Conservation (phyloP, 2,797 vertebrate species). For the Sebastolobus alascanus region DNA sequence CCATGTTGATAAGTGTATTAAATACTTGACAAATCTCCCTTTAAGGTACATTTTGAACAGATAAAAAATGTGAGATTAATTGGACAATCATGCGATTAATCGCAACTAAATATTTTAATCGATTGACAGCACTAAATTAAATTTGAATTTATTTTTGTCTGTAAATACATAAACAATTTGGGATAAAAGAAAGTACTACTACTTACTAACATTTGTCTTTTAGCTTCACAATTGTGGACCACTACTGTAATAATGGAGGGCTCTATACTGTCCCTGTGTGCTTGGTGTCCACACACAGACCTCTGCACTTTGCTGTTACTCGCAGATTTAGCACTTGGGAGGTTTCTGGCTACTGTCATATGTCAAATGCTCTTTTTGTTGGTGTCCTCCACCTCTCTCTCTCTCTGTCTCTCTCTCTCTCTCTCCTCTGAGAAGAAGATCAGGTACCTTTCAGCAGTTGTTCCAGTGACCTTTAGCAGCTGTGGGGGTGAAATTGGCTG, state of each 20-base stretch:
- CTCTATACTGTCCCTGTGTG: background rate
- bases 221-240: background rate
- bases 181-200: background rate
- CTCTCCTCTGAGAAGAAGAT: conserved; percentile 65
- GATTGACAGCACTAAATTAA: background rate
- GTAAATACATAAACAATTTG: background rate
- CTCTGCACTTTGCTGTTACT: conserved; percentile 29
- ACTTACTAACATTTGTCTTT: background rate
- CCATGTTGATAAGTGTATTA: no score
- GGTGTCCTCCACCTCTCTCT: conserved; percentile 34
- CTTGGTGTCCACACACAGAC: background rate
- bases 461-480: conserved; percentile 82
- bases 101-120: no score
- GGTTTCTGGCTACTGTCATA: conserved; percentile 57
- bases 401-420: background rate
- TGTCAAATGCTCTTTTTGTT: conserved; percentile 66
- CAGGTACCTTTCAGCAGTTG: conserved; percentile 68
- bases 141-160: background rate
- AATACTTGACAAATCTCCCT: no score
- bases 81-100: no score
- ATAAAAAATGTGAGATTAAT: no score
- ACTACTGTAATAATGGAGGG: background rate
- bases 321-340: conserved; percentile 43
- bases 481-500: conserved; percentile 67
- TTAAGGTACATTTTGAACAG: no score